These are phyloP conservation scores for Sitta europaea DNA, from an alignment of 2,113 vertebrate species.

Conservation along the genomic window DNA sequence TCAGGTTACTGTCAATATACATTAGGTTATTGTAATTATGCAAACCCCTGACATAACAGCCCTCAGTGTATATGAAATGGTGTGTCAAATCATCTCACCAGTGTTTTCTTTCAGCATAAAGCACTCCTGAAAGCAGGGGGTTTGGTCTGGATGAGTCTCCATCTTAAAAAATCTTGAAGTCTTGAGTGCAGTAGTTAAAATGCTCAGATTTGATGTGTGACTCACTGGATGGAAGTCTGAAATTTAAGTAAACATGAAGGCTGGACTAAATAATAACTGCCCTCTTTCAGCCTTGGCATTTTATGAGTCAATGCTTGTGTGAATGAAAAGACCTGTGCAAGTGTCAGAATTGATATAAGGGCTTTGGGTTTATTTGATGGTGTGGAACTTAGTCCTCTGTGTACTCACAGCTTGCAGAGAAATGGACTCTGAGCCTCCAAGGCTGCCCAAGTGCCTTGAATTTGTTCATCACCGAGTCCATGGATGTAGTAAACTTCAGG, in stretches of 20 bases:
- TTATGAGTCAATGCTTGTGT: background rate
- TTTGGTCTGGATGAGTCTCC: background rate
- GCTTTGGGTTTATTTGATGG: background rate
- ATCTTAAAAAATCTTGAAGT: background rate
- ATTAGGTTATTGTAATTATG: background rate
- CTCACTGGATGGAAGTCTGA: background rate
- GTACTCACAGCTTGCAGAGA: background rate
- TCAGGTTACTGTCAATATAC: background rate
- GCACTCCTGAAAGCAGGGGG: background rate
- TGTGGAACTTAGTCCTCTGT: background rate
- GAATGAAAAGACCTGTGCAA: background rate
- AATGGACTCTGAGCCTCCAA: background rate
- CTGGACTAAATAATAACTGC: background rate
- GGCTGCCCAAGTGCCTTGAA: background rate
- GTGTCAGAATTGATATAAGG: background rate
- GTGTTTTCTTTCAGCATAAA: background rate
- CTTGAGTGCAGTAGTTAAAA: background rate
- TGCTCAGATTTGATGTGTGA: background rate
- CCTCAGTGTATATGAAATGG: background rate
- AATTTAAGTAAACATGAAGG: background rate
- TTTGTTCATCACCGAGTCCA: background rate
- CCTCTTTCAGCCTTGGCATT: background rate
- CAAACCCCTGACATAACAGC: background rate
- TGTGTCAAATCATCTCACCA: background rate
- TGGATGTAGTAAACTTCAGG: background rate